phyloP scores from a whole-genome alignment of 2,113 vertebrate genomes.

The Chinchilla lanigera region DNA sequence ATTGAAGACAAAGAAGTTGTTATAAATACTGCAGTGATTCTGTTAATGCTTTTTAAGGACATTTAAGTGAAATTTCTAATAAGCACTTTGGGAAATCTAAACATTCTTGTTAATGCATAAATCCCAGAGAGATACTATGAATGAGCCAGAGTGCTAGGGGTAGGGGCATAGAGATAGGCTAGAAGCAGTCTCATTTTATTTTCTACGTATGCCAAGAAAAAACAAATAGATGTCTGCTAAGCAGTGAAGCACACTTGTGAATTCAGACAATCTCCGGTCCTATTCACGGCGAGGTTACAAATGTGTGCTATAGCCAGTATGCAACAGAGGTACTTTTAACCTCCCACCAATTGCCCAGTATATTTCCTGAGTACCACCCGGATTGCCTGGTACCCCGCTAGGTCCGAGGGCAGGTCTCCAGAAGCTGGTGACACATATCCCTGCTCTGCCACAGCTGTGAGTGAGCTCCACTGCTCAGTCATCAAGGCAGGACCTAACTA shows the following conservation, averaged over 20 bases:
- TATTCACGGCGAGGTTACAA: not conserved
- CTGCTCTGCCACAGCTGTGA: not conserved
- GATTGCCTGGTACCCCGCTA: not conserved
- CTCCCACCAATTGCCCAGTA: not conserved
- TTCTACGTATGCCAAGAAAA: conserved; percentile 25
- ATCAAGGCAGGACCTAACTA: not conserved
- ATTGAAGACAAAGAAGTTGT: conserved; percentile 68
- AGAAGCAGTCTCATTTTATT: conserved; percentile 44
- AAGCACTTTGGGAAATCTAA: conserved; percentile 43
- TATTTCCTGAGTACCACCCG: not conserved
- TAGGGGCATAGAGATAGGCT: not conserved
- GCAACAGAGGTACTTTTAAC: not conserved
- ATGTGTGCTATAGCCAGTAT: not conserved
- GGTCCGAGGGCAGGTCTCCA: not conserved
- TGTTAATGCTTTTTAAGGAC: conserved; percentile 26
- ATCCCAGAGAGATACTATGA: conserved; percentile 39
- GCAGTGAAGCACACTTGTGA: not conserved
- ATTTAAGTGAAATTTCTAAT: conserved; percentile 52
- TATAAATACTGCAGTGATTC: conserved; percentile 38
- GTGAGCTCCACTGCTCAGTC: not conserved
- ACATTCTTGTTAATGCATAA: not conserved
- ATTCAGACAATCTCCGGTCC: not conserved
- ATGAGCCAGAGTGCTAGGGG: not conserved
- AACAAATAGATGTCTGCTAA: not conserved
- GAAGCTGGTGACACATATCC: not conserved